Conservation (phyloP, 2,888 invertebrate species). For the Eugnorisma glareosa region DNA sequence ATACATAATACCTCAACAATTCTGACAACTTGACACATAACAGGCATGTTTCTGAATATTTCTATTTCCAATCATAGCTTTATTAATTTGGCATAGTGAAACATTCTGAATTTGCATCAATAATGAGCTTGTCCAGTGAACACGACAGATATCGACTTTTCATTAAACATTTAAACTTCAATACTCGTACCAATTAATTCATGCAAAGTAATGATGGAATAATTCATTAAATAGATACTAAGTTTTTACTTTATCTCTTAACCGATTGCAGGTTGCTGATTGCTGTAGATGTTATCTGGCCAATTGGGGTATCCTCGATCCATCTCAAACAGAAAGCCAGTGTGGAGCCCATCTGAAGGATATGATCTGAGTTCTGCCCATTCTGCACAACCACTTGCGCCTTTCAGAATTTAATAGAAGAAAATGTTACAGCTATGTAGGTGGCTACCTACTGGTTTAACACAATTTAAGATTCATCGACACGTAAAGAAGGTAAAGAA, state of each 20-base stretch:
- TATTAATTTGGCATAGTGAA: slow-evolving; percentile 16
- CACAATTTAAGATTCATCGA: too few species aligned
- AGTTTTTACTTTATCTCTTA: background rate
- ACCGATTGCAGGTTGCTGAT: too few species aligned
- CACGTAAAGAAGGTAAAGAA: too few species aligned
- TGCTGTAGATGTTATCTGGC: too few species aligned
- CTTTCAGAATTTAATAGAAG: too few species aligned
- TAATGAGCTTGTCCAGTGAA: slow-evolving; percentile 46
- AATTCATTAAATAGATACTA: background rate
- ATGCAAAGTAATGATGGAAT: slow-evolving; percentile 3
- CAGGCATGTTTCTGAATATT: slow-evolving; percentile 20
- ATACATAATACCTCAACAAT: background rate
- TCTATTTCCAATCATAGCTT: slow-evolving; percentile 26
- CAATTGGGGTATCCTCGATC: too few species aligned
- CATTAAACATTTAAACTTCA: slow-evolving; percentile 48
- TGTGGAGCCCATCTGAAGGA: too few species aligned
- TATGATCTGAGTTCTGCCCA: too few species aligned
- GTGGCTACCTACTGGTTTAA: too few species aligned
- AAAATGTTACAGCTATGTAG: too few species aligned
- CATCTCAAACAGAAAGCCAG: too few species aligned
- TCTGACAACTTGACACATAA: slow-evolving; percentile 3
- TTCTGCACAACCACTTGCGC: too few species aligned
- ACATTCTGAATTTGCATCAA: slow-evolving; percentile 42
- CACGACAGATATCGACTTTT: slow-evolving; percentile 34
- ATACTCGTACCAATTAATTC: slow-evolving; percentile 6